Conservation (phyloP, 2,888 invertebrate genomes). For the Drosophila nigritarsus region DNA sequence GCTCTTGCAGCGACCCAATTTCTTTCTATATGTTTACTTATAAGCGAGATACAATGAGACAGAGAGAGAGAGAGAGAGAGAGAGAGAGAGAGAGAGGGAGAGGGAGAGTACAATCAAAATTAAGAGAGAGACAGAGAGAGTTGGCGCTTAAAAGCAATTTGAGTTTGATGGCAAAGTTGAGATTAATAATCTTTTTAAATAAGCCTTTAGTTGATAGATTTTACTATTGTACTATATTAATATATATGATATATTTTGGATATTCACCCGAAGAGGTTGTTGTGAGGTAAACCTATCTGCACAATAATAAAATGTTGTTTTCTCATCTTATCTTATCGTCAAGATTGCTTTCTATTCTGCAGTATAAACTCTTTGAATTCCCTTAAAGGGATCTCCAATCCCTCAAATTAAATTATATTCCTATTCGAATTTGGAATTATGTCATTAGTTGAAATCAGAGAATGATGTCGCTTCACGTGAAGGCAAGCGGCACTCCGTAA, state of each 20-base stretch:
- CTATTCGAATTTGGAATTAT: not conserved
- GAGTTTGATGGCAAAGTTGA: not conserved
- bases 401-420: not conserved
- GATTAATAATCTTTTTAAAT: not conserved
- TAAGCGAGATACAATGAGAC: not conserved
- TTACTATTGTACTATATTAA: not conserved
- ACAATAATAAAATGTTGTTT: not conserved
- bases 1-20: not conserved
- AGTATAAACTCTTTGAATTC: not conserved
- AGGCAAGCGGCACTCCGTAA: not conserved
- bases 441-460: not conserved
- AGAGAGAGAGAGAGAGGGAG: not conserved
- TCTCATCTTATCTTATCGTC: not conserved
- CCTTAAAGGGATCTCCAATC: not conserved
- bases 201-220: not conserved
- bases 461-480: not conserved
- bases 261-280: not conserved
- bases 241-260: not conserved
- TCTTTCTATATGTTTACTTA: not conserved
- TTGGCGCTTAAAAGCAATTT: not conserved
- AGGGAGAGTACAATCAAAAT: not conserved
- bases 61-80: not conserved
- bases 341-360: not conserved
- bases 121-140: too few species aligned
- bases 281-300: not conserved